Conservation (phyloP, 2,113 vertebrate species). For the Tyrannus savana region DNA sequence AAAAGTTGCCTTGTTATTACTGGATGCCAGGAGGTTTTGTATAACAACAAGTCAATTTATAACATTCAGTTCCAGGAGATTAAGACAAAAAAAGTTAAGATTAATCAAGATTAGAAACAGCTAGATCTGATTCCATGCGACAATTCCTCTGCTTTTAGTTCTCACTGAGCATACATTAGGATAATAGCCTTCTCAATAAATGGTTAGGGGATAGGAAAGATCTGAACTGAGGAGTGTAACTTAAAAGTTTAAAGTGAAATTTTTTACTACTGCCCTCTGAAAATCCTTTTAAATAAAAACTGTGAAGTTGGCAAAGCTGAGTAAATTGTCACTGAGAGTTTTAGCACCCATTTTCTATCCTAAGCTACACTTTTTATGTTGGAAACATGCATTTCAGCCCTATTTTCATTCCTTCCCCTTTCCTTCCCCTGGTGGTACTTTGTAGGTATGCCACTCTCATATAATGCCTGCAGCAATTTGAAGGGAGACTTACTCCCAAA, state of each 20-base stretch:
- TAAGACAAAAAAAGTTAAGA: not conserved
- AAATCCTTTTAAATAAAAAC: not conserved
- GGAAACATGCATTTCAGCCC: not conserved
- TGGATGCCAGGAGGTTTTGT: not conserved
- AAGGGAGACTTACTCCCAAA: not conserved
- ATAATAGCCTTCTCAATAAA: not conserved
- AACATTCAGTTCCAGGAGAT: not conserved
- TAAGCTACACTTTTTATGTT: not conserved
- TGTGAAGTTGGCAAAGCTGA: not conserved
- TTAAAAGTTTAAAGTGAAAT: not conserved
- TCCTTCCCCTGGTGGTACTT: not conserved
- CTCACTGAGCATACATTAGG: not conserved
- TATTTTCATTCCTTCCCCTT: not conserved
- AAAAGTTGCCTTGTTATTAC: not conserved
- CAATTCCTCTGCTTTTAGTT: not conserved
- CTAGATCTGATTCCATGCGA: not conserved
- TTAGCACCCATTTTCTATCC: not conserved
- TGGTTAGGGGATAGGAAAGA: accelerated
- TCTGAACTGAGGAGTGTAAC: not conserved
- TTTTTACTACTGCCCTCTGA: not conserved
- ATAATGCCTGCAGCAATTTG: not conserved
- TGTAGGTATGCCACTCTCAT: not conserved
- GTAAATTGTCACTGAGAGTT: not conserved
- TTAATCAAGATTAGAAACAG: not conserved
- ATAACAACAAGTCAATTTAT: not conserved